These are phyloP conservation scores for Euplexia lucipara DNA, from an alignment of 2,888 invertebrate genomes.

Conservation along the genomic window DNA sequence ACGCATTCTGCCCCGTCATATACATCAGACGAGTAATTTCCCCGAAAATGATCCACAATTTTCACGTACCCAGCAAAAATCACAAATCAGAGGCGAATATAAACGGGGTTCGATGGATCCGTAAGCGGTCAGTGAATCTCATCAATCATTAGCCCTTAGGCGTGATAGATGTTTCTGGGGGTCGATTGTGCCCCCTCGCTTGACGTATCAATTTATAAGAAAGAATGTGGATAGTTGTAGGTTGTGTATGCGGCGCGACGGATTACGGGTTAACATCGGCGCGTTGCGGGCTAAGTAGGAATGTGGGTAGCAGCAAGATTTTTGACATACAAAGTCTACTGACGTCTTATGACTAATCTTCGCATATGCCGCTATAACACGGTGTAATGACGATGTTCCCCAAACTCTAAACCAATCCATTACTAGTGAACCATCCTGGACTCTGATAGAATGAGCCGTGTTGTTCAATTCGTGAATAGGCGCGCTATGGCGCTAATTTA, in stretches of 20 bases:
- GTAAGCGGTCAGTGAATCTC: slow-evolving; percentile 78
- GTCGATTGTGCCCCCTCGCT: slow-evolving; percentile 82
- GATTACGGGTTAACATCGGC: slow-evolving; percentile 75
- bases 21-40: slow-evolving; percentile 43
- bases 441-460: no score
- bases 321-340: slow-evolving; percentile 16
- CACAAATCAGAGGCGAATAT: slow-evolving; percentile 63
- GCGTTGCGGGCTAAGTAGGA: background rate
- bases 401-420: background rate
- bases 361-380: no score
- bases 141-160: slow-evolving; percentile 84
- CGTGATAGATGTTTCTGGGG: slow-evolving; percentile 82
- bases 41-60: slow-evolving; percentile 49
- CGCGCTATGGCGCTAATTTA: no score
- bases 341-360: no score
- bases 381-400: background rate
- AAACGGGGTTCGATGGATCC: slow-evolving; percentile 65
- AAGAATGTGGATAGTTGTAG: slow-evolving; percentile 86
- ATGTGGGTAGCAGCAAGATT: slow-evolving; percentile 20
- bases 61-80: slow-evolving; percentile 55
- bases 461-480: no score
- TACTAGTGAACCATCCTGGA: no score
- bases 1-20: slow-evolving; percentile 40
- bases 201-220: slow-evolving; percentile 90
- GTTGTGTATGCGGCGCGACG: slow-evolving; percentile 74